phyloP scores from a whole-genome alignment of 2,888 invertebrate genomes.

The Lepas anatifera region DNA sequence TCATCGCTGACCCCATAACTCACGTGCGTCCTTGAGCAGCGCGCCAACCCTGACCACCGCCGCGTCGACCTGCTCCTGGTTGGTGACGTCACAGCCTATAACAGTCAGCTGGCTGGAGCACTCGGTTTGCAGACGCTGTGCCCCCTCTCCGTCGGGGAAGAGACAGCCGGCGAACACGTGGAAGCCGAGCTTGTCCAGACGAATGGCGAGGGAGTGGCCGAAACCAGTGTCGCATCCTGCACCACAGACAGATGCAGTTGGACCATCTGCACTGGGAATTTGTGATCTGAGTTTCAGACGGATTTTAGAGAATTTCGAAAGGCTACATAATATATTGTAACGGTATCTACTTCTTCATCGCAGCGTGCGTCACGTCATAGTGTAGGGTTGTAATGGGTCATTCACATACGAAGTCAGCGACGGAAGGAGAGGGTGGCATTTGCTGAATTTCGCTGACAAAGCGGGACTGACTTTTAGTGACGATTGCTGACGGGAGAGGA shows the following conservation, averaged over 20 bases:
- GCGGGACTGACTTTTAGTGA: no score
- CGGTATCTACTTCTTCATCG: no score
- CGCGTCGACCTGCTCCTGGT: slow-evolving; percentile 27
- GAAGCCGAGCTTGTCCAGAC: slow-evolving; percentile 20
- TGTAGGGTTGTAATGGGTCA: no score
- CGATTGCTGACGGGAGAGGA: no score
- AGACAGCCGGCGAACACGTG: slow-evolving; percentile 36
- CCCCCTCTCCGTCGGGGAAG: slow-evolving; percentile 30
- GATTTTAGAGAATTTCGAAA: no score
- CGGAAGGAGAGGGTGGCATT: no score
- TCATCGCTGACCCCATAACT: not conserved
- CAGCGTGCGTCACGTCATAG: slow-evolving; percentile 28
- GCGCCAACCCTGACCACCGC: slow-evolving; percentile 27
- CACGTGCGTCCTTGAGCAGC: slow-evolving; percentile 11
- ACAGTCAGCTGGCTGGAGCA: slow-evolving; percentile 31
- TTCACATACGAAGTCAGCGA: no score
- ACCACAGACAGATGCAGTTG: slow-evolving; percentile 30
- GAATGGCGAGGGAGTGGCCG: not conserved
- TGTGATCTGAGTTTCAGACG: no score
- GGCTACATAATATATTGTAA: no score
- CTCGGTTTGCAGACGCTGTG: slow-evolving; percentile 27
- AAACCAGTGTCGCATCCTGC: slow-evolving; percentile 28
- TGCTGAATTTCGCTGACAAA: no score
- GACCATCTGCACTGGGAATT: no score
- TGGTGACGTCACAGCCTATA: slow-evolving; percentile 36